A percentile compares a stretch with the other conserved stretches of the same genome.
These are phyloP conservation scores for Barbus barbus DNA, from an alignment of 2,113 vertebrate species.

Conservation along the genomic window DNA sequence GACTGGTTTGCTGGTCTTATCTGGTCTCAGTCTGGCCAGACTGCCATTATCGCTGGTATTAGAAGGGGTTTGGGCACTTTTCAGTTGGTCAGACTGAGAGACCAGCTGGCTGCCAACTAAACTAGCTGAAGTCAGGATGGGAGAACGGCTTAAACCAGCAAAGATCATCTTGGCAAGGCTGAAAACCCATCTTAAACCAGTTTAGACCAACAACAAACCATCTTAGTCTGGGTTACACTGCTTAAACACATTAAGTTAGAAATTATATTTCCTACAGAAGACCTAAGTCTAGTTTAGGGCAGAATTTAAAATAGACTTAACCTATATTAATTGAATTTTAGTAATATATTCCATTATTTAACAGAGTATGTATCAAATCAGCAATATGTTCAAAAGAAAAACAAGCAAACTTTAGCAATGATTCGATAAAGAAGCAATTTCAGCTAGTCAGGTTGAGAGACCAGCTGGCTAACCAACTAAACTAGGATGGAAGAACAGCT, in stretches of 20 bases:
- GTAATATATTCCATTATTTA: not conserved
- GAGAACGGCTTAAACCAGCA: not conserved
- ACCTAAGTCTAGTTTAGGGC: too few relatives aligned
- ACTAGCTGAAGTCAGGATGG: not conserved
- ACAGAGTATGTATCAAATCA: not conserved
- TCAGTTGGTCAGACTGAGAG: not conserved
- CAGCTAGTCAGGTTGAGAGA: too few relatives aligned
- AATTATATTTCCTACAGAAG: not conserved
- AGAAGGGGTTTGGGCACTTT: not conserved
- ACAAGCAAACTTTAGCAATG: not conserved
- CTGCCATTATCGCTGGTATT: not conserved
- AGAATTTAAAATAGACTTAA: not conserved
- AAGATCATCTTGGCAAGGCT: not conserved
- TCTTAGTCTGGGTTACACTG: not conserved
- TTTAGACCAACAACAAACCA: not conserved
- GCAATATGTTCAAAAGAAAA: not conserved
- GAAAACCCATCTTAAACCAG: not conserved
- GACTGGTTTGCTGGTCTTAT: not conserved
- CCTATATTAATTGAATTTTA: not conserved
- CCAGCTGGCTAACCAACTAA: too few relatives aligned
- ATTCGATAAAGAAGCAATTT: too few relatives aligned
- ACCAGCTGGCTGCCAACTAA: not conserved
- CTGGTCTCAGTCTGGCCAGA: not conserved
- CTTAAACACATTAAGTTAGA: not conserved
- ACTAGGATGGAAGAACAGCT: too few relatives aligned